Evolutionary conservation across 1,140 invertebrate genomes (phyloP), one percentile per base, ranked within the genome.

Genomic region (Varroa destructor): DNA sequence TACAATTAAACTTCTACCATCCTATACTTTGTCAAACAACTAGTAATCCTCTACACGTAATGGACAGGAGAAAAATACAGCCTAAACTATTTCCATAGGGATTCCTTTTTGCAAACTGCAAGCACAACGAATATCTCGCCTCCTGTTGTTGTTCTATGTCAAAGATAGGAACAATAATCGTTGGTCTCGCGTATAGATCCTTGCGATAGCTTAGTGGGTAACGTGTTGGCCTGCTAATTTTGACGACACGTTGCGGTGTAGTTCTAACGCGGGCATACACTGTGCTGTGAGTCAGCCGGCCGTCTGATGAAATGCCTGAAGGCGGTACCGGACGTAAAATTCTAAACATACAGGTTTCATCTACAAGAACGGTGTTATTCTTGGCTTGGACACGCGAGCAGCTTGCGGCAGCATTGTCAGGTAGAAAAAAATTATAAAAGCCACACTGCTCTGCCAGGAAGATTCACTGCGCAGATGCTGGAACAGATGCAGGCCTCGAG

Each of bases 121-220:
- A 84, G 79, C 86, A 90, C 90, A 92, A 84, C 80, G 77, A 8
- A 51, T 8, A 51, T 3, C 46, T 51, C 8, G 46, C 8, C 46
- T 3, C 46, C 4, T 51, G 4, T 8, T 5, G 4, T 3, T 3
- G 46, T 8, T 51, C 8, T 8, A 97, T 87, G 85, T 86, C 84
- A 51, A 98, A 97, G 82, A 98, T 95, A 75, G 96, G 96, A 75
- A 99, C 96, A 25, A 99, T 96, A 6, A 98, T 99, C 77, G 90
- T 87, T 72, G 96, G 93, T 43, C 25, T 25, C 25, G 25, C 25
- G 25, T 25, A 25, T 25, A 25, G 25, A 25, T 25, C 25, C 25
- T 25, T 25, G 25, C 25, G 25, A 25, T 25, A 25, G 25, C 25
- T 25, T 25, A 25, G 25, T 25, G 25, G 25, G 25, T 25, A 25